A percentile compares a stretch with the other conserved stretches of the same genome.
Evolutionary conservation across 2,888 invertebrate genomes (phyloP).

Genomic region (Polylopha cassiicola): DNA sequence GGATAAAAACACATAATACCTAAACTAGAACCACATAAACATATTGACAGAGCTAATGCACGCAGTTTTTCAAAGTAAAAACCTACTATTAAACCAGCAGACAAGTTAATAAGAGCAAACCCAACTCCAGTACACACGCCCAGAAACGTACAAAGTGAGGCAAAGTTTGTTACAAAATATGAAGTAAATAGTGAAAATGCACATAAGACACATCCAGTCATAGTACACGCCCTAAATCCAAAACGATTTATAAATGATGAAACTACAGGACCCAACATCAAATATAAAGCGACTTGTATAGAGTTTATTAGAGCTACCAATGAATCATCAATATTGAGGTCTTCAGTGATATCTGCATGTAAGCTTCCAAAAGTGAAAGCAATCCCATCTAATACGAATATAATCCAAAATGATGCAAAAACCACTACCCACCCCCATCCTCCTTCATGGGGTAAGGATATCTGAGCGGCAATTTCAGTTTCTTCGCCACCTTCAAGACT

Average conservation of each 20-base stretch:
- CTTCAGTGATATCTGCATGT: constrained; percentile 45
- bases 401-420: constrained; percentile 41
- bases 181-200: constrained; percentile 47
- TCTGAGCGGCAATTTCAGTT: constrained; percentile 66
- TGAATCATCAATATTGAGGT: constrained; percentile 43
- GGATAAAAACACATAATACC: constrained; percentile 59
- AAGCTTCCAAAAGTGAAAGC: constrained; percentile 61
- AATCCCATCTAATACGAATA: constrained; percentile 56
- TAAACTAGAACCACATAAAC: constrained; percentile 55
- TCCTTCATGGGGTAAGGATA: constrained; percentile 59
- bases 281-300: constrained; percentile 56
- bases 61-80: constrained; percentile 67
- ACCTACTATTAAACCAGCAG: constrained; percentile 54
- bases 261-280: constrained; percentile 50
- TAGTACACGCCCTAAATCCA: constrained; percentile 60
- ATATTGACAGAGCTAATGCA: constrained; percentile 53
- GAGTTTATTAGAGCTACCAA: constrained; percentile 57
- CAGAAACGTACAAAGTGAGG: constrained; percentile 48
- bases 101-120: constrained; percentile 55
- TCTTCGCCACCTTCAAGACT: constrained; percentile 55
- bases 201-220: constrained; percentile 57
- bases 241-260: constrained; percentile 66
- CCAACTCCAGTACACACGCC: constrained; percentile 56
- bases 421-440: constrained; percentile 70
- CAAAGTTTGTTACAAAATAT: constrained; percentile 47